phyloP scores from a whole-genome alignment of 2,113 vertebrate species.

The Accipiter cooperii region DNA sequence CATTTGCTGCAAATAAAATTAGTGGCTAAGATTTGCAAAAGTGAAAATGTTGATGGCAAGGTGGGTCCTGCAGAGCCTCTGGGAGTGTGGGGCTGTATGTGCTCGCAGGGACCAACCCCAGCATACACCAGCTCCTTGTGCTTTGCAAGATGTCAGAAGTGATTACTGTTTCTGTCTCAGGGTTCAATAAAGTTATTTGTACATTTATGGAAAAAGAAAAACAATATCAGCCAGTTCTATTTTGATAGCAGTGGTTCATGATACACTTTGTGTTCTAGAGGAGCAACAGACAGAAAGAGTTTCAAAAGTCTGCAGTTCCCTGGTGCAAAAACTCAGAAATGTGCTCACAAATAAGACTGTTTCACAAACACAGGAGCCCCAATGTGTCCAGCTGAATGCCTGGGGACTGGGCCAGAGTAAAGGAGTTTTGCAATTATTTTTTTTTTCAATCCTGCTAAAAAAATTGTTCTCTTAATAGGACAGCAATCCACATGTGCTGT shows the following conservation, averaged over 20 bases:
- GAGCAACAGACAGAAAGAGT: background rate
- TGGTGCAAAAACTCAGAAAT: background rate
- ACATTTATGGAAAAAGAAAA: background rate
- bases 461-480: background rate
- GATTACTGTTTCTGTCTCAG: background rate
- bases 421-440: background rate
- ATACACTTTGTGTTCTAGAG: background rate
- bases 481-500: conserved; percentile 16
- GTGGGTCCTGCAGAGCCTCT: background rate
- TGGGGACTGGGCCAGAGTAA: background rate
- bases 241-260: background rate
- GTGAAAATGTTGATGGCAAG: background rate
- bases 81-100: background rate
- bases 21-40: background rate
- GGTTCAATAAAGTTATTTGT: background rate
- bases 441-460: background rate
- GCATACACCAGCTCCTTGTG: background rate
- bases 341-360: background rate
- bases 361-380: background rate
- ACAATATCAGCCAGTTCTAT: background rate
- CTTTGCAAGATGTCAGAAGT: background rate
- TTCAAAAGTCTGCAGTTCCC: background rate
- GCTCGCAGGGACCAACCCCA: background rate
- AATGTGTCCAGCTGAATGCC: background rate
- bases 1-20: background rate